These are phyloP conservation scores for Heliothis peltigera DNA, from an alignment of 2,888 invertebrate genomes.

Conservation along the genomic window DNA sequence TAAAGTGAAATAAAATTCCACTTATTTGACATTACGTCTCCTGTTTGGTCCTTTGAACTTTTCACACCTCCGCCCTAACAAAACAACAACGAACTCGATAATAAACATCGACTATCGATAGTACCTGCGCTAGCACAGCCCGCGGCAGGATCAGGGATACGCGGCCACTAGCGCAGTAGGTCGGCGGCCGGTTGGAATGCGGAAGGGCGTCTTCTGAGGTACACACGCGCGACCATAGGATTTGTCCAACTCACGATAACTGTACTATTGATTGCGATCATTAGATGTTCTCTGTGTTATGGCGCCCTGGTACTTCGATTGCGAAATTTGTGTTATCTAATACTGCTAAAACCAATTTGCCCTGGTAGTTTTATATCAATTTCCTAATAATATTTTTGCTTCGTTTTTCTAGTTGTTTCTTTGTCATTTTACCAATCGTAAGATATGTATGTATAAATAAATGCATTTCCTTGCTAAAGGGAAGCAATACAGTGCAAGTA, in stretches of 20 bases:
- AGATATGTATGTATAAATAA: not conserved
- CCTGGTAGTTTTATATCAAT: not conserved
- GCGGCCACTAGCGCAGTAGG: slow-evolving; percentile 88
- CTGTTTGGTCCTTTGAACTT: not conserved
- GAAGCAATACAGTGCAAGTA: slow-evolving; percentile 10
- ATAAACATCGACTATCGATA: slow-evolving; percentile 62
- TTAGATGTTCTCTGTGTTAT: slow-evolving; percentile 27
- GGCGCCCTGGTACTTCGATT: slow-evolving; percentile 31
- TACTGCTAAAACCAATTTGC: not conserved
- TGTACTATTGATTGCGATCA: slow-evolving; percentile 37
- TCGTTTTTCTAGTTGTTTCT: not conserved
- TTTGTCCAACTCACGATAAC: slow-evolving; percentile 65
- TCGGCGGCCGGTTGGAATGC: slow-evolving; percentile 87
- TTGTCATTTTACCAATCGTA: too few species aligned
- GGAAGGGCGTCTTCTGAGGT: slow-evolving; percentile 78
- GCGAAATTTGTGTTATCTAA: slow-evolving; percentile 20
- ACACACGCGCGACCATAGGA: slow-evolving; percentile 68
- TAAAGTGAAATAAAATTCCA: too few species aligned
- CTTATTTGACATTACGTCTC: not conserved
- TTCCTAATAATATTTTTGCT: not conserved
- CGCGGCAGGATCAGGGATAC: slow-evolving; percentile 87
- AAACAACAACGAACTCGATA: not conserved
- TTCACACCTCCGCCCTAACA: not conserved
- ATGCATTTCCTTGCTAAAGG: slow-evolving; percentile 4
- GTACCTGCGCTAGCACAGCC: slow-evolving; percentile 63